Evolutionary conservation across 2,888 invertebrate genomes (phyloP).

Genomic region (Chalcosyrphus nemorum): DNA sequence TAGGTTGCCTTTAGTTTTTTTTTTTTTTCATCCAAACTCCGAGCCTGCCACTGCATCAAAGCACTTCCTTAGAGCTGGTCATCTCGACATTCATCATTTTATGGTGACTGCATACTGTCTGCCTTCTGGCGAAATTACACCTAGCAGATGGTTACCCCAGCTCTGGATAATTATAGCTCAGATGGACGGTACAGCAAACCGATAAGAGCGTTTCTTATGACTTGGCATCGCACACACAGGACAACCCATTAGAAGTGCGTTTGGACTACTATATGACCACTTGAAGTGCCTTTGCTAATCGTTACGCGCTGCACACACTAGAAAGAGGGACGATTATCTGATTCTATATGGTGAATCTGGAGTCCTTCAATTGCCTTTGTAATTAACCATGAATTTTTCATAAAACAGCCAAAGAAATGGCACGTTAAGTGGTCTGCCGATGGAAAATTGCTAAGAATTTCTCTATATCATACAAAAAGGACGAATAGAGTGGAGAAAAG

Average conservation of each 20-base stretch:
- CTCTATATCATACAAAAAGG: constrained; percentile 28
- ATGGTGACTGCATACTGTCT: constrained; percentile 22
- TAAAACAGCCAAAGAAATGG: constrained; percentile 21
- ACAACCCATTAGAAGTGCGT: not conserved
- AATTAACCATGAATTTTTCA: constrained; percentile 68
- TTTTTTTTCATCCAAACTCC: not conserved
- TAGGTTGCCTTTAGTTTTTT: not conserved
- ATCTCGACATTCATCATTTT: constrained; percentile 16
- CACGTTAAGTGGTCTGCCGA: constrained; percentile 23
- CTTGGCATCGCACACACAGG: too few species aligned
- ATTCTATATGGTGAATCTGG: constrained; percentile 27
- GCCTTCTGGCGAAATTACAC: constrained; percentile 10
- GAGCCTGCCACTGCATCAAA: not conserved
- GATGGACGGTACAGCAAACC: constrained; percentile 2
- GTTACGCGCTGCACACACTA: constrained; percentile 8
- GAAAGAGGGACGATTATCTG: constrained; percentile 40
- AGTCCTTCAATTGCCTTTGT: constrained; percentile 31
- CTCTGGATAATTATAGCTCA: constrained; percentile 19
- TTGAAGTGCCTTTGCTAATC: constrained; percentile 37
- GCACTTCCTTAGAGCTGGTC: not conserved
- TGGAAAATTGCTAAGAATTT: constrained; percentile 38
- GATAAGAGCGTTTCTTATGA: constrained; percentile 39
- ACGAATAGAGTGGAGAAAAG: constrained; percentile 22
- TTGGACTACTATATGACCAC: not conserved
- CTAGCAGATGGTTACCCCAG: constrained; percentile 30